Conservation (phyloP, 92 coral and sea anemone species). For the Hydrozoanthus gracilis region DNA sequence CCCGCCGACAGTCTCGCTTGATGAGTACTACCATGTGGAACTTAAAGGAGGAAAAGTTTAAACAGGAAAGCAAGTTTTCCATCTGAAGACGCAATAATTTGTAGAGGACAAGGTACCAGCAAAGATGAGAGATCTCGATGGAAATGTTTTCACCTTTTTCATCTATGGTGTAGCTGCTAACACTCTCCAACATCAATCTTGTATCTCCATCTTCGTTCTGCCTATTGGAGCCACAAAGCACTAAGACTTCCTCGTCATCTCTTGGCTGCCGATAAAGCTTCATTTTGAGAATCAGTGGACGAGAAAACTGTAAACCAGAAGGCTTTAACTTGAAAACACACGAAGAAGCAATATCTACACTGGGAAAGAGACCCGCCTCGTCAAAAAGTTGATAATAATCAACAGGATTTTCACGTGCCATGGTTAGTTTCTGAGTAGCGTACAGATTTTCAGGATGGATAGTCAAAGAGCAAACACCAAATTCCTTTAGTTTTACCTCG, state of each 20-base stretch:
- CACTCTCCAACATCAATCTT: background rate
- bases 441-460: background rate
- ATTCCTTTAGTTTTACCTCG: background rate
- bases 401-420: constrained; percentile 13
- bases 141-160: background rate
- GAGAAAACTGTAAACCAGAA: constrained; percentile 3
- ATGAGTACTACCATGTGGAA: background rate
- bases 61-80: background rate
- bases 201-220: background rate
- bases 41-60: background rate
- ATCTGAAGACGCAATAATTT: background rate
- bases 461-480: constrained; percentile 16
- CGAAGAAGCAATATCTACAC: background rate
- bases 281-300: background rate
- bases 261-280: constrained; percentile 4
- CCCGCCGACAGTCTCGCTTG: background rate
- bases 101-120: background rate
- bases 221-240: background rate
- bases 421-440: background rate
- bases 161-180: background rate
- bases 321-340: background rate
- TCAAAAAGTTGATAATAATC: constrained; percentile 6
- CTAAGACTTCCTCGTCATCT: background rate
- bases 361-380: background rate
- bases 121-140: background rate